A percentile compares a stretch with the other conserved stretches of the same genome.
phyloP scores from a whole-genome alignment of 2,888 invertebrate genomes.

The Abrostola tripartita region DNA sequence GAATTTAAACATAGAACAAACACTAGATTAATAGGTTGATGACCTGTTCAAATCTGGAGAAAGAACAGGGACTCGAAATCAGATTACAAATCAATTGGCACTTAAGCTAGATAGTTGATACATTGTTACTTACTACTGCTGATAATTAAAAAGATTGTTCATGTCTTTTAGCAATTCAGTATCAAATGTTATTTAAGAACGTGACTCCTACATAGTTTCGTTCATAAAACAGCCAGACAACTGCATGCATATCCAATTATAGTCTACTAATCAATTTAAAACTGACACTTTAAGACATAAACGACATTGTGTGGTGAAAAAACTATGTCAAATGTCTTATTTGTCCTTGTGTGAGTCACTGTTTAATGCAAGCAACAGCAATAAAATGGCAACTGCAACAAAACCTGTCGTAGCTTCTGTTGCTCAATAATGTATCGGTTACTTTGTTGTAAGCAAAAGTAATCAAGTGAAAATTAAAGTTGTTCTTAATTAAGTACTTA shows the following conservation, averaged over 20 bases:
- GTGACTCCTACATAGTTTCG: slow-evolving; percentile 29
- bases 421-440: slow-evolving; percentile 43
- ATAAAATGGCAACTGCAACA: slow-evolving; percentile 40
- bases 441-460: slow-evolving; percentile 38
- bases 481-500: background rate
- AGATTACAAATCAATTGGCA: too few relatives aligned
- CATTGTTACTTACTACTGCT: too few relatives aligned
- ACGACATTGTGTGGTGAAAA: slow-evolving; percentile 36
- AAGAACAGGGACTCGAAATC: too few relatives aligned
- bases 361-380: slow-evolving; percentile 37
- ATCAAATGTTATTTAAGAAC: slow-evolving; percentile 10
- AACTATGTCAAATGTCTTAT: slow-evolving; percentile 39
- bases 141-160: too few relatives aligned
- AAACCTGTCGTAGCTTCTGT: slow-evolving; percentile 32
- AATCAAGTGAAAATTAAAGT: slow-evolving; percentile 18
- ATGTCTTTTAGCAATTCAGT: too few relatives aligned
- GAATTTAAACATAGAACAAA: too few relatives aligned
- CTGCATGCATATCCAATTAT: slow-evolving; percentile 11
- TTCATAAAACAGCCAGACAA: slow-evolving; percentile 11
- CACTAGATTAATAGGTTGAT: too few relatives aligned
- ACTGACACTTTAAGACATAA: slow-evolving; percentile 23
- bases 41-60: too few relatives aligned
- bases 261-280: slow-evolving; percentile 21
- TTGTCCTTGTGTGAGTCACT: slow-evolving; percentile 53
- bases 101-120: too few relatives aligned